Base-by-base conservation (phyloP, 92 coral and sea anemone genomes). In the Virgularia gustaviana region DNA sequence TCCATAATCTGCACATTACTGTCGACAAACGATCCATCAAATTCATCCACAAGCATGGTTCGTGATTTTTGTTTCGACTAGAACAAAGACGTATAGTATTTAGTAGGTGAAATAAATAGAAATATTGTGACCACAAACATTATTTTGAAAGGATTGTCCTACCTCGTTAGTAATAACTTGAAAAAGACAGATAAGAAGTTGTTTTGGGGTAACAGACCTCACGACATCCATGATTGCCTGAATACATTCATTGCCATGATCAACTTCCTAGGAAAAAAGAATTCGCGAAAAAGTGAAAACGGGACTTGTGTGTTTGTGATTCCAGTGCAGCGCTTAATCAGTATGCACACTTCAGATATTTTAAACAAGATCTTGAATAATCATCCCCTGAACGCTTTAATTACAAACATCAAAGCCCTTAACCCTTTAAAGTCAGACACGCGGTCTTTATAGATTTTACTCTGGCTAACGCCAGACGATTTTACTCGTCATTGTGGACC, bases 131-230 rank as follows among this genome's bases (percentile, higher is more conserved):
- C n/a, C n/a, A n/a, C n/a, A n/a, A n/a, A n/a, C n/a, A n/a, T n/a
- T n/a, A n/a, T n/a, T n/a, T n/a, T n/a, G n/a, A n/a, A n/a, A n/a
- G n/a, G 23, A 29, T 18, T 49, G 22, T 0, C 19, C 51, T 51
- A 68, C 75, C 75, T 68, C 75, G 19, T 34, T 68, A 30, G 61
- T 35, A 35, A 68, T 49, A 20, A 68, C 24, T 49, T 68, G 32
- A 43, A 68, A 28, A 34, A 68, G 53, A 34, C 0, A 49, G 24
- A 49, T 49, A 68, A 49, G 15, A 29, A 68, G 60, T 51, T 68
- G 60, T 38, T 16, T 31, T 5, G 75, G 61, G 11, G 45, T 68
- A 12, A 68, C 15, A 16, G 75, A 68, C 35, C 45, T 49, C 60
- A 68, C 45, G 0, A 68, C 75, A 3, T 49, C 24, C 75, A 68